Evolutionary conservation across 2,888 invertebrate species (phyloP).

Genomic region (Mechanitis messenoides): DNA sequence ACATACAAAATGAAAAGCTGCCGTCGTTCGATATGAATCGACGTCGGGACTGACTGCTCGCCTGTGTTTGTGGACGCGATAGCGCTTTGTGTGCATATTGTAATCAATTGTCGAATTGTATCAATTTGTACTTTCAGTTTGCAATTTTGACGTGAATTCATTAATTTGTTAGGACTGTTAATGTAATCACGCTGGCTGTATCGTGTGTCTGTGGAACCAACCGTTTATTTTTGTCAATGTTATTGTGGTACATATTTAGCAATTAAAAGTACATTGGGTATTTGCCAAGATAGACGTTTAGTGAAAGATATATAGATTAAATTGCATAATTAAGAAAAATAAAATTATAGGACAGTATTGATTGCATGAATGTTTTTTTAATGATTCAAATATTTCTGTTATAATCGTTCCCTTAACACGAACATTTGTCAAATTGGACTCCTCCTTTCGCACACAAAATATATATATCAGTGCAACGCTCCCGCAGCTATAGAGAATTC

Average conservation of each 20-base stretch:
- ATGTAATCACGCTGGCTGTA: conserved; percentile 38
- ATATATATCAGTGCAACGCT: conserved; percentile 74
- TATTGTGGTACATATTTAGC: conserved; percentile 1
- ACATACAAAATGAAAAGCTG: conserved; percentile 75
- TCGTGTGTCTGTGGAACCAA: conserved; percentile 19
- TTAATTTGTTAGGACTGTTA: conserved; percentile 57
- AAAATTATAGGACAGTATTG: too few relatives aligned
- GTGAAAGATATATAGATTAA: too few relatives aligned
- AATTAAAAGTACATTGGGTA: too few relatives aligned
- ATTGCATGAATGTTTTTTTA: too few relatives aligned
- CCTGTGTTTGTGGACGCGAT: conserved; percentile 67
- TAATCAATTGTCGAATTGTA: conserved; percentile 73
- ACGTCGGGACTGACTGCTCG: conserved; percentile 67
- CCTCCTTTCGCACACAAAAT: conserved; percentile 54
- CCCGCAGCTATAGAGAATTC: conserved; percentile 73
- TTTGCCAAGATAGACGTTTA: too few relatives aligned
- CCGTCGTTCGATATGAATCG: conserved; percentile 72
- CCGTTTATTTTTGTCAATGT: conserved; percentile 15
- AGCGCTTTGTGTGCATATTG: conserved; percentile 71
- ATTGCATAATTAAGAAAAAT: too few relatives aligned
- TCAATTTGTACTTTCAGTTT: conserved; percentile 69
- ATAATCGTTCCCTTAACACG: conserved; percentile 20
- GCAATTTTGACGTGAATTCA: conserved; percentile 69
- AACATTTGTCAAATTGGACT: conserved; percentile 44
- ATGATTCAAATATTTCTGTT: conserved; percentile 4